phyloP scores from a whole-genome alignment of 2,797 vertebrate species.

The Sciurus carolinensis region DNA sequence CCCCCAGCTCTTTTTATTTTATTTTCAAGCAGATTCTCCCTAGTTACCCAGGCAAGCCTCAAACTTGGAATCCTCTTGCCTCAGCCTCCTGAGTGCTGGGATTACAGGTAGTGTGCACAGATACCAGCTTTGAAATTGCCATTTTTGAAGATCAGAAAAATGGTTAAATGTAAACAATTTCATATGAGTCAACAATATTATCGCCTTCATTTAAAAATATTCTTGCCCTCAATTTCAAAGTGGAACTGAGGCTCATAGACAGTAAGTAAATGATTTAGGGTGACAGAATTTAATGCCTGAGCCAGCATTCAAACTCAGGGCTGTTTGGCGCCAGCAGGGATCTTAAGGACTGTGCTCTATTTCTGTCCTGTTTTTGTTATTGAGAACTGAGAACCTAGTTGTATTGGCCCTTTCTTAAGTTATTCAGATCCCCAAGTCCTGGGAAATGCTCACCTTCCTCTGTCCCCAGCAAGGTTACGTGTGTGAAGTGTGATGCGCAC shows the following conservation, averaged over 20 bases:
- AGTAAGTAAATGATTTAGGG: conserved; percentile 19
- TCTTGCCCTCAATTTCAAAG: conserved; percentile 20
- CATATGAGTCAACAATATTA: neutral
- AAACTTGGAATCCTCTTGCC: neutral
- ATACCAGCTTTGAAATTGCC: neutral
- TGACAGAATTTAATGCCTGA: neutral
- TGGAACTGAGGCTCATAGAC: conserved; percentile 11
- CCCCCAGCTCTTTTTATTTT: neutral
- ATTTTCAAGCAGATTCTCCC: neutral
- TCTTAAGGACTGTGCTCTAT: neutral
- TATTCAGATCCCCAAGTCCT: neutral
- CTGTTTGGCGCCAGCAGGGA: neutral
- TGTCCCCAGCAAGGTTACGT: neutral
- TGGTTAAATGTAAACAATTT: neutral
- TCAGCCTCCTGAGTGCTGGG: neutral
- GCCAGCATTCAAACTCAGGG: neutral
- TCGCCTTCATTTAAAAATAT: neutral
- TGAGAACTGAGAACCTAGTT: neutral
- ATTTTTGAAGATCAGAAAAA: conserved; percentile 31
- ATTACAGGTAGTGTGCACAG: neutral
- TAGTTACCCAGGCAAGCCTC: neutral
- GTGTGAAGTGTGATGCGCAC: neutral
- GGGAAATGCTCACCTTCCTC: neutral
- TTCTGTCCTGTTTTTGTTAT: conserved; percentile 10
- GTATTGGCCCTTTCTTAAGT: neutral